Evolutionary conservation across 2,113 vertebrate species (phyloP).

Genomic region (Peucedramus taeniatus): DNA sequence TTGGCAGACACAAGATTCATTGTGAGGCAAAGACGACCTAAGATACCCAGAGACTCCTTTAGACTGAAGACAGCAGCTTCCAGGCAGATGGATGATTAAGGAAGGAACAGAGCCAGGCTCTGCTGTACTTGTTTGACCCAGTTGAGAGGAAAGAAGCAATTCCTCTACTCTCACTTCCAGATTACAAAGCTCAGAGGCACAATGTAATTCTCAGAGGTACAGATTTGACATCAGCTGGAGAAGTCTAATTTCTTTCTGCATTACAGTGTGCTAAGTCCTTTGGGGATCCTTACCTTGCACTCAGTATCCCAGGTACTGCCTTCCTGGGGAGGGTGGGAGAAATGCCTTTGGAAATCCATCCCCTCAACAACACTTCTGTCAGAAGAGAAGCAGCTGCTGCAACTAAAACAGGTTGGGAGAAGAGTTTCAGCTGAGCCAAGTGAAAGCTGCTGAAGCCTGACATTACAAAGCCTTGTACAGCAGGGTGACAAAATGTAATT

Average conservation of each 20-base stretch:
- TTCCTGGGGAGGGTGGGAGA: not conserved
- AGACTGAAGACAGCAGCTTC: not conserved
- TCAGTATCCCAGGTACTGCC: not conserved
- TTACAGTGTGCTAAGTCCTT: not conserved
- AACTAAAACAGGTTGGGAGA: not conserved
- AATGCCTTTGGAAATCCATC: not conserved
- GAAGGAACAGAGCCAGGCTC: not conserved
- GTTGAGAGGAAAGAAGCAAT: not conserved
- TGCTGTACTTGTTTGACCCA: not conserved
- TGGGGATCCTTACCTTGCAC: not conserved
- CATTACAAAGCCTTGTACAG: not conserved
- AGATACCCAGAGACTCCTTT: not conserved
- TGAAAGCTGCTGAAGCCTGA: not conserved
- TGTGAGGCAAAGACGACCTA: not conserved
- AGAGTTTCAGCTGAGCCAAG: not conserved
- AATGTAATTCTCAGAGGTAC: not conserved
- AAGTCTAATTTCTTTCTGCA: not conserved
- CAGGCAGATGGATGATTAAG: not conserved
- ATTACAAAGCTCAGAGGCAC: not conserved
- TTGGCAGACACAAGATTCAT: not conserved
- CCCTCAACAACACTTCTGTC: not conserved
- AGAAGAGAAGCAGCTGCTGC: not conserved
- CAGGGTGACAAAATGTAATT: not conserved
- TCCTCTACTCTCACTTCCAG: not conserved
- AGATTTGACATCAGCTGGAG: not conserved